Base-by-base conservation (phyloP, 2,113 vertebrate species). In the Actenoides lindsayi region DNA sequence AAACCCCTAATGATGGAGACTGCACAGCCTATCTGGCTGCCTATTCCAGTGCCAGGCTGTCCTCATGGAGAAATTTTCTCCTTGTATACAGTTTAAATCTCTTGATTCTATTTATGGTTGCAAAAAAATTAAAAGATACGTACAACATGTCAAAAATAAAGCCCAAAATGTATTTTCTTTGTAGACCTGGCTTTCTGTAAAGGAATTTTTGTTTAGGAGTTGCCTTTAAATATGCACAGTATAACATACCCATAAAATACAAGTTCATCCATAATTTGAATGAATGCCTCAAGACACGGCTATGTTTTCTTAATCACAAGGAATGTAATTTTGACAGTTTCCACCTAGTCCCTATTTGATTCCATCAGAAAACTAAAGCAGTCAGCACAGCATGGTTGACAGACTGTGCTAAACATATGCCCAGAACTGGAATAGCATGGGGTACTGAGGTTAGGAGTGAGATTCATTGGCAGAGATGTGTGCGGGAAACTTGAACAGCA, bases 321-420 rank as follows among this genome's bases (percentile, higher is more conserved):
- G 31, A 88, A 62, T 35, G 25, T 33, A n/a, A 42, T 71, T 88
- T 60, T 90, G 42, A 42, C 33, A 20, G 44, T 82, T 90, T 90
- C 75, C 28, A 59, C 65, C 50, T 84, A 85, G 54, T 74, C 18
- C 33, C 6, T 73, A 28, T 69, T 74, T 88, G 56, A 65, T 88
- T 65, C 78, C 50, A 70, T 31, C 50, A 83, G 70, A 89, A 93
- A 89, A 88, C 51, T 54, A 64, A 85, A 75, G 67, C 39, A 84
- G 48, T 69, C 54, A 93, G 60, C 56, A 74, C 75, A 82, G 70
- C 41, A 53, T 65, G 65, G 46, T 57, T 91, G 84, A 93, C 76
- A 93, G 90, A 65, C 82, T 83, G 86, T 48, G n/a, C 37, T 90
- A 89, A 94, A 76, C 83, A 94, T 50, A 79, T 86, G 83, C 56